A percentile compares a stretch with the other conserved stretches of the same genome.
These are phyloP conservation scores for Podiceps cristatus DNA, from an alignment of 2,113 vertebrate species.

Conservation along the genomic window DNA sequence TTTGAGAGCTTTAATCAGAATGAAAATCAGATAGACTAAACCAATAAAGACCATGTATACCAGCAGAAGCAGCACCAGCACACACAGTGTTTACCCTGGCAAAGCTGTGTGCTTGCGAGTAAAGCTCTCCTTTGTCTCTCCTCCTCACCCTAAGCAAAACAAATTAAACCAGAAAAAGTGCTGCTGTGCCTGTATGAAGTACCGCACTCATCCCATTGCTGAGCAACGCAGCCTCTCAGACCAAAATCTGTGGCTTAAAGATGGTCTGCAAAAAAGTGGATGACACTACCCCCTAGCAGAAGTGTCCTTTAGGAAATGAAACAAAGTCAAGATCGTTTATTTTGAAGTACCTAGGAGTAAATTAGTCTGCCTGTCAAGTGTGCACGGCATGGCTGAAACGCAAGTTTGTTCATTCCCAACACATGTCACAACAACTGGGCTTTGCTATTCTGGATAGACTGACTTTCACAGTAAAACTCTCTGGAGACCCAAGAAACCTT, in stretches of 20 bases:
- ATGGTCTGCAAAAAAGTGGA: neutral
- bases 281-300: fast-evolving
- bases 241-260: neutral
- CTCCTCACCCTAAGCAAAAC: neutral
- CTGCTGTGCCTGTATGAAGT: neutral
- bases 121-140: neutral
- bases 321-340: neutral
- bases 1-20: neutral
- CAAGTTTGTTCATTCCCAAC: neutral
- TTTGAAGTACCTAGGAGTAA: neutral
- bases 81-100: neutral
- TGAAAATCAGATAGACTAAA: neutral
- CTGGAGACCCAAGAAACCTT: neutral
- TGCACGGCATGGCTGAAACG: neutral
- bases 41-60: neutral
- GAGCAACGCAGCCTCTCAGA: fast-evolving
- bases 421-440: fast-evolving
- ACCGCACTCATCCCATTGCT: neutral
- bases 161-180: neutral
- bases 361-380: neutral
- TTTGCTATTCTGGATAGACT: fast-evolving
- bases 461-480: neutral
- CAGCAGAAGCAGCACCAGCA: neutral
- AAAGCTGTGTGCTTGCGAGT: neutral
- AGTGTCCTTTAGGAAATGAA: neutral